Evolutionary conservation across 2,888 invertebrate species (phyloP), one percentile per base, ranked within the genome.

Genomic region (Ischnus inquisitorius): DNA sequence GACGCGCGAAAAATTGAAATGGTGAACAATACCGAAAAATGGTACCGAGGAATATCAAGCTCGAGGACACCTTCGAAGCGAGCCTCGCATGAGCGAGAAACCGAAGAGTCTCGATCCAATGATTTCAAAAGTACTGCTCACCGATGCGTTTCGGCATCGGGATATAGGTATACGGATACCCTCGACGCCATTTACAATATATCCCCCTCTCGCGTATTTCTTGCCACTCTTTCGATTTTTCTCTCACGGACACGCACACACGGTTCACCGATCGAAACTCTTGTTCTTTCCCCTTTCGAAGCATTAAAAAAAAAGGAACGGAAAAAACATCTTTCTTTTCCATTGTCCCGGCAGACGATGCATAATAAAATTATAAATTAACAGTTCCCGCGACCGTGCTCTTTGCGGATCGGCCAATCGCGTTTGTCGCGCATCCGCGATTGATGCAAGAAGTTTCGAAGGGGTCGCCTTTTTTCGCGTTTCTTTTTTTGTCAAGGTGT

Each of bases 341-440:
- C 34, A 64, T 76, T 4, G 28, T 57, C 48, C 60, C 60, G 22
- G 22, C 62, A 28, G 68, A 62, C 71, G 65, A 81, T 65, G 79
- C 75, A 76, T 79, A 71, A 83, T 83, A 71, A 83, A 83, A 75
- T 75, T 69, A 83, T 83, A 83, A 83, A 83, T 83, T 76, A 83
- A 69, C 54, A 65, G 83, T 67, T 68, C 51, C 39, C 46, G 14
- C 19, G 64, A 4, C 16, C 65, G 25, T n/a, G 8, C 16, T 22
- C 14, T 48, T 65, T 19, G n/a, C 28, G 60, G 22, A 76, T 69
- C 64, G 54, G 48, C 75, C 74, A 69, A 82, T 74, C 48, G 25
- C 54, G 54, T 67, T 14, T 48, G 14, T 65, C 74, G 43, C 46
- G 25, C 2, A 16, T 22, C 48, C n/a, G 28, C 54, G 60, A 12